These are phyloP conservation scores for Melanotaenia parkinsoni DNA, from an alignment of 2,797 vertebrate genomes.

Conservation along the genomic window DNA sequence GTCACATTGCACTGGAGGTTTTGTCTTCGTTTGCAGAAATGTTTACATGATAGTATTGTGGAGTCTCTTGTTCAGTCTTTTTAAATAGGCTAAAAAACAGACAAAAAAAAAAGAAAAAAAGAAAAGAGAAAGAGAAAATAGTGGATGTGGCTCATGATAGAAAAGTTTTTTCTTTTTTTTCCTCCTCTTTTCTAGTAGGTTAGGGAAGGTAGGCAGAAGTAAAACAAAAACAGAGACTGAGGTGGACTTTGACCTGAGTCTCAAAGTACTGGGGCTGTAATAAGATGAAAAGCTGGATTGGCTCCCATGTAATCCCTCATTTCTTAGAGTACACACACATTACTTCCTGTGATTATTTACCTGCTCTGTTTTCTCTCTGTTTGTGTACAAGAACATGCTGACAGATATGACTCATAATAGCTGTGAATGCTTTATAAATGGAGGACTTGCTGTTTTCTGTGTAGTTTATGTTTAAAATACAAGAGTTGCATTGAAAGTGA, in stretches of 20 bases:
- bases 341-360: slow-evolving; percentile 46
- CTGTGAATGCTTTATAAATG: slow-evolving; percentile 5
- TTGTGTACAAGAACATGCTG: not conserved
- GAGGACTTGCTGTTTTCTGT: not conserved
- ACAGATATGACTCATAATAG: not conserved
- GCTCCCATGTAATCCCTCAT: slow-evolving; percentile 45
- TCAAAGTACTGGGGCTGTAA: slow-evolving; percentile 29
- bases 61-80: not conserved
- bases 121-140: not conserved
- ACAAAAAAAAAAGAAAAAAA: not conserved
- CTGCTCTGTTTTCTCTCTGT: slow-evolving; percentile 11
- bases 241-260: slow-evolving; percentile 43
- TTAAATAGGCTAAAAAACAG: not conserved
- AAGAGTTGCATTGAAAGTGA: not conserved
- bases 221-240: slow-evolving; percentile 4
- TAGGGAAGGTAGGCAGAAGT: slow-evolving; percentile 4
- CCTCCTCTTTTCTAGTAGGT: not conserved
- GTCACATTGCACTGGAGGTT: slow-evolving; percentile 10
- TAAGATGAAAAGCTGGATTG: slow-evolving; percentile 37
- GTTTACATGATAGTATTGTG: slow-evolving; percentile 3
- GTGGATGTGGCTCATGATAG: not conserved
- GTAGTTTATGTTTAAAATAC: not conserved
- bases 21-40: slow-evolving; percentile 18
- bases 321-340: slow-evolving; percentile 30
- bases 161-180: not conserved